Conservation (phyloP, 2,113 vertebrate species). For the Pimephales promelas region DNA sequence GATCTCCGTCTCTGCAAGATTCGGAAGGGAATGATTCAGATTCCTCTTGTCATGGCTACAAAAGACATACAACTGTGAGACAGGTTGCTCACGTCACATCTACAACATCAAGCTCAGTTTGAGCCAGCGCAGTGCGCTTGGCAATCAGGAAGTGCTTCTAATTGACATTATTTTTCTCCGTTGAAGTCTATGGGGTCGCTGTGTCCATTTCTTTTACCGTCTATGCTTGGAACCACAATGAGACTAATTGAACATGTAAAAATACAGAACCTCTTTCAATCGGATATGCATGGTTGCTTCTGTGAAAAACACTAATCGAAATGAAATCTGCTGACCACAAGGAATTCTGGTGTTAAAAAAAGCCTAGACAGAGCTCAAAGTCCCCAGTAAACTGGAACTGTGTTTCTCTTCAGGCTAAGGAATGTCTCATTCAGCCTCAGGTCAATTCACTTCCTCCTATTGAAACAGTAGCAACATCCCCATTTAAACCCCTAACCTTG, state of each 20-base stretch:
- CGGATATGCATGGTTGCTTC: neutral
- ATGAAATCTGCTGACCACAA: neutral
- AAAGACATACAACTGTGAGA: too few relatives aligned
- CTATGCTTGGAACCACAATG: conserved; percentile 11
- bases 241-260: neutral
- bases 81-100: too few relatives aligned
- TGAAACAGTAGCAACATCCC: conserved; percentile 60
- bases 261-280: neutral
- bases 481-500: conserved; percentile 44
- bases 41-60: too few relatives aligned
- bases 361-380: neutral
- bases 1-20: too few relatives aligned
- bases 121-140: too few relatives aligned
- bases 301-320: neutral
- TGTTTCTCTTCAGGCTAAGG: conserved; percentile 12
- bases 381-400: neutral
- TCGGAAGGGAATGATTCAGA: too few relatives aligned
- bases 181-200: too few relatives aligned
- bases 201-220: too few relatives aligned
- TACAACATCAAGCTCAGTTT: too few relatives aligned
- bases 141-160: too few relatives aligned
- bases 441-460: conserved; percentile 50
- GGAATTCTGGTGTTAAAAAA: neutral
- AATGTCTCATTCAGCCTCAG: conserved; percentile 28
- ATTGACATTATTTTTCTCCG: too few relatives aligned